These are phyloP conservation scores for Phengaris alcon DNA, from an alignment of 2,888 invertebrate genomes.

Conservation along the genomic window DNA sequence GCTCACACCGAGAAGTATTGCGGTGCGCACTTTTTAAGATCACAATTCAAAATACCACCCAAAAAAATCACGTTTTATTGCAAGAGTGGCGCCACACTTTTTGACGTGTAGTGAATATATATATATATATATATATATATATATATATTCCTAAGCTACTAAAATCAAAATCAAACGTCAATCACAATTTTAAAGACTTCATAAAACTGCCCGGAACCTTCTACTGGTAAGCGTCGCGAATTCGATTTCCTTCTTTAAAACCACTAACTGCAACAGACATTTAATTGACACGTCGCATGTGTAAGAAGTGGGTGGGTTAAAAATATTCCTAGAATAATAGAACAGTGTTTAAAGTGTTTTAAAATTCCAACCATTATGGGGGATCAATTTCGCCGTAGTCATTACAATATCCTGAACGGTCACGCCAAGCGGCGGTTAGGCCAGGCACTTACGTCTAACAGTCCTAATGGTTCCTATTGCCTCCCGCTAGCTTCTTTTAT, in stretches of 20 bases:
- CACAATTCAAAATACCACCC: too few species aligned
- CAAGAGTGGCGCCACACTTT: too few species aligned
- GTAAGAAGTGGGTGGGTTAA: neutral
- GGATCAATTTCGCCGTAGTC: constrained; percentile 31
- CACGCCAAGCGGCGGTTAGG: constrained; percentile 35
- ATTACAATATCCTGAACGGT: constrained; percentile 29
- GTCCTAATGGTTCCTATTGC: constrained; percentile 31
- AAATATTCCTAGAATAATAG: constrained; percentile 19
- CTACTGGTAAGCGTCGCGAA: neutral
- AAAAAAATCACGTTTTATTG: too few species aligned
- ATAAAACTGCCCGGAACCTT: neutral
- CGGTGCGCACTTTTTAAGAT: too few species aligned
- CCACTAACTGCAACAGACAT: neutral
- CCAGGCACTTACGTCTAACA: constrained; percentile 33
- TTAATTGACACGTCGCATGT: neutral
- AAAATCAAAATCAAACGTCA: too few species aligned
- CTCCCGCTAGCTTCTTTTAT: constrained; percentile 29
- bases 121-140: too few species aligned
- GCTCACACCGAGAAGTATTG: too few species aligned
- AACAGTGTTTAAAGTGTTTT: constrained; percentile 25
- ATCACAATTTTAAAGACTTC: too few species aligned
- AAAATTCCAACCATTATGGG: constrained; percentile 27
- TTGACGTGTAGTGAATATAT: too few species aligned
- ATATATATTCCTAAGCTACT: too few species aligned
- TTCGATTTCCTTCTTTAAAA: neutral